A percentile compares a stretch with the other conserved stretches of the same genome.
Conservation (phyloP, 2,113 vertebrate species). For the Atrichornis clamosus region DNA sequence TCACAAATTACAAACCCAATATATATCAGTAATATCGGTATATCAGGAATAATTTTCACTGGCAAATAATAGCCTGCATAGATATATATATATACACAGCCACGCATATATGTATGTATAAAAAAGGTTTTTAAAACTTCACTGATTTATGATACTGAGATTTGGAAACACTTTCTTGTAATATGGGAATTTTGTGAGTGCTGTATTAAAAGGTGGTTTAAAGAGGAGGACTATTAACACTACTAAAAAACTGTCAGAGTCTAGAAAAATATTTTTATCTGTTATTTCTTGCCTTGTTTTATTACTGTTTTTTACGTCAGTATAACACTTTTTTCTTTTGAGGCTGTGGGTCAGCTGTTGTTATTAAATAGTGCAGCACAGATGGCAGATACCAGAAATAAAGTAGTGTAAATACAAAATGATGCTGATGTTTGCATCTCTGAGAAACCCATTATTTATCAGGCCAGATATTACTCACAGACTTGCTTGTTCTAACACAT, state of each 20-base stretch:
- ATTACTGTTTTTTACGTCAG: accelerated
- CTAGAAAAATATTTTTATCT: neutral
- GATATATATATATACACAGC: neutral
- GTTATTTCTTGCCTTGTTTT: neutral
- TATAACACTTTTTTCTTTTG: neutral
- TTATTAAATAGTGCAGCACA: neutral
- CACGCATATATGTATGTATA: no score
- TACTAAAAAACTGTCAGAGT: neutral
- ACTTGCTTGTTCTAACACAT: neutral
- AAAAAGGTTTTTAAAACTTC: neutral
- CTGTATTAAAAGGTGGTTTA: neutral
- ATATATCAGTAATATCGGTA: no score
- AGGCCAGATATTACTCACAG: neutral
- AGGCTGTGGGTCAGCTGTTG: neutral
- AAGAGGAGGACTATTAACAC: neutral
- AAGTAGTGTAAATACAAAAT: neutral
- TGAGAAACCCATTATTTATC: neutral
- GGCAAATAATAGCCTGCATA: neutral
- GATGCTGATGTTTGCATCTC: slow-evolving; percentile 19
- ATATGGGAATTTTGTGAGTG: neutral
- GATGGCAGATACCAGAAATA: slow-evolving; percentile 1
- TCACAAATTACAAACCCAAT: neutral
- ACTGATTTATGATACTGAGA: neutral
- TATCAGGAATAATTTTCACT: neutral
- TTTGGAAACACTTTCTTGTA: neutral